Base-by-base conservation (phyloP, 2,888 invertebrate species). In the Ornithoptera priamus region DNA sequence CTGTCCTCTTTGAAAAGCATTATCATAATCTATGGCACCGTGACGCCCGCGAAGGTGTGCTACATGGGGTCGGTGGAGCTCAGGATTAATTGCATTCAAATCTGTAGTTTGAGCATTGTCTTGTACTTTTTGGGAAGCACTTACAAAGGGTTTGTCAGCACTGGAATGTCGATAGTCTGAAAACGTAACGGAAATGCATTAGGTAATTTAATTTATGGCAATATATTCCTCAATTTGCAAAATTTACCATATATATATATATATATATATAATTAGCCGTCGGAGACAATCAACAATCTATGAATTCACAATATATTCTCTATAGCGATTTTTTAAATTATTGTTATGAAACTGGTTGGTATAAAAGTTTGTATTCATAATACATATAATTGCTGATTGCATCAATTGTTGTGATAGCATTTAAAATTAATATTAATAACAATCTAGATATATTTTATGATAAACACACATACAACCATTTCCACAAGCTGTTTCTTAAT, bases 131-230 rank as follows among this genome's bases (percentile, higher is more conserved):
- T 63, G 53, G 39, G 56, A 22, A 57, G 67, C 24, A 63, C 18
- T 86, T 79, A 81, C 81, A 79, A 84, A 82, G 80, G 87, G 87
- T 79, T 86, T 90, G 88, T 93, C 93, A 93, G 93, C 93, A 88
- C 90, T 93, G 92, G 94, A 94, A 94, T 92, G 94, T 94, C 94
- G 94, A 94, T 93, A 94, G 93, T 93, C 94, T 94, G 93, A 75
- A 89, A 89, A 78, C 71, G 72, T 69, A 78, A 77, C 72, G n/a
- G 56, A 50, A 71, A 46, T 46, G 36, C 42, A 46, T 70, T 63
- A 67, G 15, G 61, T 12, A 58, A 24, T 22, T 58, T 22, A 6
- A 10, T n/a, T 22, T 3, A 10, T 12, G 1, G 22, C 22, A 30
- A 30, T 22, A 58, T 20, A 8, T 58, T 58, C 2, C 58, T 39